Conservation (phyloP, 2,888 invertebrate genomes). For the Prenolepis imparis region DNA sequence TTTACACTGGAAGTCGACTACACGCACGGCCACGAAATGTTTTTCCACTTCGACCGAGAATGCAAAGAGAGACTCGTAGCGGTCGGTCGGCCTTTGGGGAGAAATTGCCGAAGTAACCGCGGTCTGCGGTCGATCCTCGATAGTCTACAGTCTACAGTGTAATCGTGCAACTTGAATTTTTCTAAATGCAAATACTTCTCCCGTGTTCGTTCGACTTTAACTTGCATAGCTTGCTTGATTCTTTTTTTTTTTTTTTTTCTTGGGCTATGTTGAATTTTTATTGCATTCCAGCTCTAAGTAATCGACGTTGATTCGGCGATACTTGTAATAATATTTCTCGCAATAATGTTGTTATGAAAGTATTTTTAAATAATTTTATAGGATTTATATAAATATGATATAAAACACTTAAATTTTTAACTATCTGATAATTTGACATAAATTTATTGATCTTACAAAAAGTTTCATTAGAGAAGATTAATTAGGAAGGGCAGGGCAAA, state of each 20-base stretch:
- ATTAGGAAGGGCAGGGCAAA: neutral
- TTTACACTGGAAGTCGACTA: slow-evolving; percentile 83
- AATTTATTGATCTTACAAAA: slow-evolving; percentile 10
- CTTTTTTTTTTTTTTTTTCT: neutral
- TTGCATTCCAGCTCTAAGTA: neutral
- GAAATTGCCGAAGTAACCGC: slow-evolving; percentile 53
- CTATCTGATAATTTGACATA: neutral
- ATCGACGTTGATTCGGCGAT: neutral
- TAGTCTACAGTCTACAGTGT: slow-evolving; percentile 13
- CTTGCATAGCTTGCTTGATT: neutral
- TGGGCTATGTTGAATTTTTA: neutral
- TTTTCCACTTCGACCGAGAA: slow-evolving; percentile 68
- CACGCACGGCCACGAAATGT: slow-evolving; percentile 73
- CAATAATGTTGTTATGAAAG: neutral
- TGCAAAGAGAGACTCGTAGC: slow-evolving; percentile 60
- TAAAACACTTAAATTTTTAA: neutral
- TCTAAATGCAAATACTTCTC: neutral
- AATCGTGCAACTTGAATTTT: slow-evolving; percentile 26
- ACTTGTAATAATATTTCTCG: neutral
- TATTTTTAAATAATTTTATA: neutral
- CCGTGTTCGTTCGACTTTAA: neutral
- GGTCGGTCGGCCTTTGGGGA: slow-evolving; percentile 43
- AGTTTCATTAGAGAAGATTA: neutral
- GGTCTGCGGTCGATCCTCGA: slow-evolving; percentile 40
- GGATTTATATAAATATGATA: neutral